These are phyloP conservation scores for Microplitis manilae DNA, from an alignment of 2,888 invertebrate species.

Conservation along the genomic window DNA sequence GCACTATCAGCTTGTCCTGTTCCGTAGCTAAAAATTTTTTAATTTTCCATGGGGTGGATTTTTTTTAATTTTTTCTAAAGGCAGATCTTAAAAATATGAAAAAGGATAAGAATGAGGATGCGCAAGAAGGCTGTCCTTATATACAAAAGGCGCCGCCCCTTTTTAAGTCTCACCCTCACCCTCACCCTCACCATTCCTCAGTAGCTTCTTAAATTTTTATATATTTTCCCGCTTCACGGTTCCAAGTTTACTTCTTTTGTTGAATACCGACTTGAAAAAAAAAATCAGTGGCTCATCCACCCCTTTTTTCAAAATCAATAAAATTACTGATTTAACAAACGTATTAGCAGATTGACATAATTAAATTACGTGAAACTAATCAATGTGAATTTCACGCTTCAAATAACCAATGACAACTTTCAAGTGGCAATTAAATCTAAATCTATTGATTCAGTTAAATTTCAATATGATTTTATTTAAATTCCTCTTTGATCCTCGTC, in stretches of 20 bases:
- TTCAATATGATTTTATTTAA: not conserved
- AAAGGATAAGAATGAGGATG: constrained; percentile 59
- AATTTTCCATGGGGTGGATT: not conserved
- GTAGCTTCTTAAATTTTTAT: constrained; percentile 62
- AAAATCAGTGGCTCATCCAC: too few relatives aligned
- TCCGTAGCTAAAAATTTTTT: too few relatives aligned
- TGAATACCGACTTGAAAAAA: too few relatives aligned
- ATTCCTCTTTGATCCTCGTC: not conserved
- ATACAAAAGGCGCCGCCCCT: constrained; percentile 65
- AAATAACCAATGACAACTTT: not conserved
- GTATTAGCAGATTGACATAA: not conserved
- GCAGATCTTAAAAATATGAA: too few relatives aligned
- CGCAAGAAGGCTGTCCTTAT: constrained; percentile 66
- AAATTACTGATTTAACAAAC: not conserved
- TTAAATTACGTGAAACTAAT: not conserved
- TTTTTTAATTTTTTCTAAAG: not conserved
- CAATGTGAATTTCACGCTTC: not conserved
- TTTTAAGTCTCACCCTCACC: constrained; percentile 45
- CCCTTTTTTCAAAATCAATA: not conserved
- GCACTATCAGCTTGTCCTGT: too few relatives aligned
- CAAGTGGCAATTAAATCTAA: not conserved
- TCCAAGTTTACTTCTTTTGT: too few relatives aligned
- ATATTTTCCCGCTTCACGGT: too few relatives aligned
- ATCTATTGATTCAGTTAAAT: not conserved
- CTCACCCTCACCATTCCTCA: constrained; percentile 67